Percentiles rank a stretch among this genome's conserved stretches.
phyloP scores from a whole-genome alignment of 2,888 invertebrate genomes.

The Blastobasis adustella region DNA sequence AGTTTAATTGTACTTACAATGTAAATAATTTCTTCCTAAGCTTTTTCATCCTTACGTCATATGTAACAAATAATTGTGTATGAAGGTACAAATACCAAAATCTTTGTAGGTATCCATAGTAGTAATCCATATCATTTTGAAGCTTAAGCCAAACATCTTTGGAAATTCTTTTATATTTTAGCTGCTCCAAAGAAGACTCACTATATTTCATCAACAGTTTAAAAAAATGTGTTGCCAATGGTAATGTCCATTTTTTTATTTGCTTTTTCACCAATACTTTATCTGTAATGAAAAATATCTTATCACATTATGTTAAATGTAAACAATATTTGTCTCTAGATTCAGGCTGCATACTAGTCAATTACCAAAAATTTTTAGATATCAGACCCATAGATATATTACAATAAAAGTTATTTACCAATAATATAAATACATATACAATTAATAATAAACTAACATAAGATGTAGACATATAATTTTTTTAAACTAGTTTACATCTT shows the following conservation, averaged over 20 bases:
- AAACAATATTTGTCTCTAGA: too few species aligned
- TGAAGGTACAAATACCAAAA: conserved; percentile 51
- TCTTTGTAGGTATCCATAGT: conserved; percentile 30
- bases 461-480: too few species aligned
- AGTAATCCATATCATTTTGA: conserved; percentile 35
- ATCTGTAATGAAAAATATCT: conserved; percentile 23
- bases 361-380: too few species aligned
- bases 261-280: neutral
- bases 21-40: conserved; percentile 35
- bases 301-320: too few species aligned
- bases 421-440: too few species aligned
- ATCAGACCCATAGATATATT: too few species aligned
- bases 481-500: too few species aligned
- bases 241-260: conserved; percentile 35
- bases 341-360: too few species aligned
- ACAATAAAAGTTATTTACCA: too few species aligned
- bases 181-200: conserved; percentile 31
- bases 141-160: conserved; percentile 42
- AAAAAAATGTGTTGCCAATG: conserved; percentile 40
- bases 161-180: conserved; percentile 42
- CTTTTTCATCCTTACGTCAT: conserved; percentile 36
- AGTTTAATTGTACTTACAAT: conserved; percentile 30
- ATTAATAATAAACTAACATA: too few species aligned
- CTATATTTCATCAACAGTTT: conserved; percentile 37
- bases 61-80: conserved; percentile 47